phyloP scores from a whole-genome alignment of 2,797 vertebrate genomes.

The Cossypha heuglini region DNA sequence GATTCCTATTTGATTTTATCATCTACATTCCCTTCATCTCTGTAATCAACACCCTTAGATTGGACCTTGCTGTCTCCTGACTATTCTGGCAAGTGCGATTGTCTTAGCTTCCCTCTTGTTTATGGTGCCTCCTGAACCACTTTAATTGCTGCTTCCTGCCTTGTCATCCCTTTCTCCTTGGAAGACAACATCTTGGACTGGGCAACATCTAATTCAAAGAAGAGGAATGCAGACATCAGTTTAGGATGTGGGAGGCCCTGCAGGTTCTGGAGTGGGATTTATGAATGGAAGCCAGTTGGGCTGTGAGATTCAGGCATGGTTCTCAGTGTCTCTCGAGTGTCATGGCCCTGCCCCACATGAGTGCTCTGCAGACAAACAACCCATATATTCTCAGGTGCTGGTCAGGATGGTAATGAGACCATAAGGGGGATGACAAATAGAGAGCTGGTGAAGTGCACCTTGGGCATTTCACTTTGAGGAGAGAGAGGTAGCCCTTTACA shows the following conservation, averaged over 20 bases:
- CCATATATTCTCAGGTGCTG: not conserved
- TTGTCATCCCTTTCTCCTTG: not conserved
- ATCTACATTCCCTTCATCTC: not conserved
- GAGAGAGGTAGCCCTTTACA: not conserved
- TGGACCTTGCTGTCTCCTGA: not conserved
- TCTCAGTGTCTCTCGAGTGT: not conserved
- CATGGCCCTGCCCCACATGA: rapidly evolving
- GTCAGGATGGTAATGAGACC: not conserved
- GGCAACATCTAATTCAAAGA: not conserved
- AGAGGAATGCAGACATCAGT: not conserved
- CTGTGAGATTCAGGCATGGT: not conserved
- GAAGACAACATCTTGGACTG: not conserved
- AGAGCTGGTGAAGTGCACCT: not conserved
- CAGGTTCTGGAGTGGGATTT: not conserved
- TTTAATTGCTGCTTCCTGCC: not conserved
- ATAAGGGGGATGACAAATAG: not conserved
- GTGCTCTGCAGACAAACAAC: not conserved
- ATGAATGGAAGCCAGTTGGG: not conserved
- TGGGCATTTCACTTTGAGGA: rapidly evolving
- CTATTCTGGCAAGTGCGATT: not conserved
- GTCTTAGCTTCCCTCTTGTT: not conserved
- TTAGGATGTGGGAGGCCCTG: not conserved
- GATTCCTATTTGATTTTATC: not conserved
- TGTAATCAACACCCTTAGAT: not conserved
- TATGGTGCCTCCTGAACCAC: not conserved